These are phyloP conservation scores for Corythaeola cristata DNA, from an alignment of 2,113 vertebrate species.

Conservation along the genomic window DNA sequence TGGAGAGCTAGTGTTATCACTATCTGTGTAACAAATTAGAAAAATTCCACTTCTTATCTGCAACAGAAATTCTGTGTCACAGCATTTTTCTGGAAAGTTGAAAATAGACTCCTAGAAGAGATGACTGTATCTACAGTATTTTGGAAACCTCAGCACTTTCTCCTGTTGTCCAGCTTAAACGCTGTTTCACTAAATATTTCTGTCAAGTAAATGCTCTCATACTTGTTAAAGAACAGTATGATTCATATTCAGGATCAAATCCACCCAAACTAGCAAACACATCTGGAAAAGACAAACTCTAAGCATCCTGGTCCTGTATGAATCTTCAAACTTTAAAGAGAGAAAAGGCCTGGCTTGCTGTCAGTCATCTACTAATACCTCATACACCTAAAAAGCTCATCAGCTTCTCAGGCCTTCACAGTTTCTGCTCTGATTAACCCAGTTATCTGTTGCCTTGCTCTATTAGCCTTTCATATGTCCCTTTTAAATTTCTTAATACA, in stretches of 20 bases:
- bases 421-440: not conserved
- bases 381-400: not conserved
- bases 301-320: not conserved
- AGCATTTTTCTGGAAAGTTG: not conserved
- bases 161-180: not conserved
- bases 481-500: not conserved
- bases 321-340: not conserved
- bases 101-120: not conserved
- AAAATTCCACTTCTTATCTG: not conserved
- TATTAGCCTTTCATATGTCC: not conserved
- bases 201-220: not conserved
- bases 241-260: not conserved
- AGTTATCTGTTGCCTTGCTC: not conserved
- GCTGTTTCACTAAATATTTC: not conserved
- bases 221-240: not conserved
- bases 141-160: not conserved
- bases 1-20: not conserved
- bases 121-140: not conserved
- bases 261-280: not conserved
- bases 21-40: not conserved
- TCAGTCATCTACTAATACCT: not conserved
- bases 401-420: not conserved
- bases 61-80: not conserved
- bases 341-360: not conserved
- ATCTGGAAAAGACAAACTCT: not conserved